phyloP scores from a whole-genome alignment of 1,140 invertebrate genomes.

The Paralvinella palmiformis region DNA sequence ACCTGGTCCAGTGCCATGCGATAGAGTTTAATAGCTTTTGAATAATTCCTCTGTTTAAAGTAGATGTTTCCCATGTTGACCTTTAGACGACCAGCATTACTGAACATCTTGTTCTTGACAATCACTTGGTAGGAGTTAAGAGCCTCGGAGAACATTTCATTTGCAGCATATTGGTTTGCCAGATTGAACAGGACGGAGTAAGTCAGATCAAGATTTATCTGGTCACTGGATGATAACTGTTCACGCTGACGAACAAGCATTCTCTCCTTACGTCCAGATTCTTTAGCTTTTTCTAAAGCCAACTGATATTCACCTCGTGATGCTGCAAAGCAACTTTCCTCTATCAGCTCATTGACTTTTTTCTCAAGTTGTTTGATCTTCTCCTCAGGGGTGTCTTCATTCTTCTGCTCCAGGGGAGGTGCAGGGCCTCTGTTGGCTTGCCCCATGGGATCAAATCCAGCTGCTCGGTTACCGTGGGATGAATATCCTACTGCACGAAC shows the following conservation, averaged over 20 bases:
- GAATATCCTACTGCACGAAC: constrained; percentile 92
- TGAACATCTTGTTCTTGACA: constrained; percentile 54
- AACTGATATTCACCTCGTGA: constrained; percentile 58
- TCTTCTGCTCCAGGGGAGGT: constrained; percentile 60
- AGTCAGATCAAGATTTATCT: constrained; percentile 87
- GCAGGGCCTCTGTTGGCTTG: constrained; percentile 58
- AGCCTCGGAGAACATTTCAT: constrained; percentile 92
- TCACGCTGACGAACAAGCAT: constrained; percentile 84
- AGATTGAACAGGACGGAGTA: constrained; percentile 91
- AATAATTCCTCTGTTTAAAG: constrained; percentile 86
- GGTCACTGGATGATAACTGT: constrained; percentile 77
- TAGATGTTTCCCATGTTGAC: constrained; percentile 99
- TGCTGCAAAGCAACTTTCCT: constrained; percentile 69
- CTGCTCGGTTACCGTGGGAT: constrained; percentile 57
- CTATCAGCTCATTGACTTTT: constrained; percentile 76
- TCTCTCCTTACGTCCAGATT: constrained; percentile 84
- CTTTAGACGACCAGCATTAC: constrained; percentile 66
- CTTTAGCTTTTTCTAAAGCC: constrained; percentile 88
- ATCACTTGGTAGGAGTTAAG: constrained; percentile 84
- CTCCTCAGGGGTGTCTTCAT: constrained; percentile 74
- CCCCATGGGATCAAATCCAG: constrained; percentile 72
- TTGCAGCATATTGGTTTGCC: constrained; percentile 84
- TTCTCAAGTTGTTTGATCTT: constrained; percentile 76
- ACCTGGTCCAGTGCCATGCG: constrained; percentile 95
- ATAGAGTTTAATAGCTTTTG: constrained; percentile 95